A percentile compares a stretch with the other conserved stretches of the same genome.
Conservation (phyloP, 53 echinoderm and acorn worm genomes). For the Actinopyga echinites region DNA sequence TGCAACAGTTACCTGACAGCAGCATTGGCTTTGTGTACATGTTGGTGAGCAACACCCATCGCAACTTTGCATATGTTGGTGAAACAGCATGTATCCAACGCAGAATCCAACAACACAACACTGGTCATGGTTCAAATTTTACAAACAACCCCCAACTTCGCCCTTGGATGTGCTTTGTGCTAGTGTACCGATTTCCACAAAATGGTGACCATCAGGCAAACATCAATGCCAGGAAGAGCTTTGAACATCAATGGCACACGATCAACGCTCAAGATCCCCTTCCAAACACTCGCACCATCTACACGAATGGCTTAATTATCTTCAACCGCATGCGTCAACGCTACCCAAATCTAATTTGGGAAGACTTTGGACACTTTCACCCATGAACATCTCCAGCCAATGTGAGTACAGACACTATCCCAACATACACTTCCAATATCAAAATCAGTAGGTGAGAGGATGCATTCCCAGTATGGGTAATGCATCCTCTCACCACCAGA, state of each 20-base stretch:
- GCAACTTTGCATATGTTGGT: conserved; percentile 56
- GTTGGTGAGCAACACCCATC: conserved; percentile 42
- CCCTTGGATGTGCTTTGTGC: conserved; percentile 48
- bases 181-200: conserved; percentile 49
- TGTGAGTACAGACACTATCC: too few relatives aligned
- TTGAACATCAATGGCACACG: conserved; percentile 51
- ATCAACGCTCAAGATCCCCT: conserved; percentile 37
- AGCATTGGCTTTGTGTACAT: conserved; percentile 52
- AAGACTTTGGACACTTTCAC: conserved; percentile 47
- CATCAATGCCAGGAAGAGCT: conserved; percentile 43
- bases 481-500: too few relatives aligned
- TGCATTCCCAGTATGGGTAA: too few relatives aligned
- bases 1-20: conserved; percentile 31
- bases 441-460: too few relatives aligned
- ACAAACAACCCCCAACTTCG: conserved; percentile 55
- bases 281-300: conserved; percentile 49
- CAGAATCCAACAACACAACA: conserved; percentile 6
- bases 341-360: conserved; percentile 43
- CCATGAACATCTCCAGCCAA: neutral
- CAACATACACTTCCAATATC: too few relatives aligned
- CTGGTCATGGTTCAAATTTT: conserved; percentile 53
- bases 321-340: conserved; percentile 41
- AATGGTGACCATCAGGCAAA: conserved; percentile 40
- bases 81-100: conserved; percentile 34
- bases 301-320: conserved; percentile 56